Percentiles rank a stretch among this genome's conserved stretches.
Evolutionary conservation across 2,113 vertebrate species (phyloP).

Genomic region (Tonatia bakeri): DNA sequence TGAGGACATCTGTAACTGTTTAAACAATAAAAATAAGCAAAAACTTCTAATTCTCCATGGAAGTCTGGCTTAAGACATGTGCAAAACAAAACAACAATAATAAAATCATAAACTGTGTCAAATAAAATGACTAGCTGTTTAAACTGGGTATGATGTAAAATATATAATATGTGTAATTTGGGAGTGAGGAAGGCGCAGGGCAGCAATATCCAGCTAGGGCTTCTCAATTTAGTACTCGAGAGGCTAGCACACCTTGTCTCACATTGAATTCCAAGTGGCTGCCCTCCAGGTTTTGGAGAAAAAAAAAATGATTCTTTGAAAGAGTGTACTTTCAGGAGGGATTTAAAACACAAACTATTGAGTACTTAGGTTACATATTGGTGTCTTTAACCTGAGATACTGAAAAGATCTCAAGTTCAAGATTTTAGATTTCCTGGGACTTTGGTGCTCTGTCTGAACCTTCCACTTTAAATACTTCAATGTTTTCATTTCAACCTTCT

Average conservation of each 20-base stretch:
- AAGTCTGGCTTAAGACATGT: too few species aligned
- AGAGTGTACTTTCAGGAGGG: not conserved
- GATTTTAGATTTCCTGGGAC: not conserved
- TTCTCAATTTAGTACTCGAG: not conserved
- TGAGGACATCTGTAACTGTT: too few species aligned
- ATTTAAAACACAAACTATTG: not conserved
- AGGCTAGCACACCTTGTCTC: not conserved
- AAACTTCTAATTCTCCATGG: too few species aligned
- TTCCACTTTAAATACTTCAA: not conserved
- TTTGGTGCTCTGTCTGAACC: not conserved
- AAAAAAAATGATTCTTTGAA: not conserved
- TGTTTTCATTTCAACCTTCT: not conserved
- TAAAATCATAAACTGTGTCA: too few species aligned
- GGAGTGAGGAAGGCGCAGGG: not conserved
- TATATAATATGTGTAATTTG: not conserved
- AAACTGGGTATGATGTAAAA: not conserved
- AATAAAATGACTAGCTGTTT: not conserved
- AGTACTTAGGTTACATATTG: not conserved
- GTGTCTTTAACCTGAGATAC: not conserved
- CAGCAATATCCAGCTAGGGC: not conserved
- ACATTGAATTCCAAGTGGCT: not conserved
- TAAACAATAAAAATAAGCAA: too few species aligned
- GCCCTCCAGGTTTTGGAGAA: not conserved
- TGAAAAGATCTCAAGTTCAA: not conserved
- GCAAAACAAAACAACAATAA: too few species aligned